Percentiles rank a stretch among this genome's conserved stretches.
Conservation (phyloP, 2,888 invertebrate species). For the Amblyteles armatorius region DNA sequence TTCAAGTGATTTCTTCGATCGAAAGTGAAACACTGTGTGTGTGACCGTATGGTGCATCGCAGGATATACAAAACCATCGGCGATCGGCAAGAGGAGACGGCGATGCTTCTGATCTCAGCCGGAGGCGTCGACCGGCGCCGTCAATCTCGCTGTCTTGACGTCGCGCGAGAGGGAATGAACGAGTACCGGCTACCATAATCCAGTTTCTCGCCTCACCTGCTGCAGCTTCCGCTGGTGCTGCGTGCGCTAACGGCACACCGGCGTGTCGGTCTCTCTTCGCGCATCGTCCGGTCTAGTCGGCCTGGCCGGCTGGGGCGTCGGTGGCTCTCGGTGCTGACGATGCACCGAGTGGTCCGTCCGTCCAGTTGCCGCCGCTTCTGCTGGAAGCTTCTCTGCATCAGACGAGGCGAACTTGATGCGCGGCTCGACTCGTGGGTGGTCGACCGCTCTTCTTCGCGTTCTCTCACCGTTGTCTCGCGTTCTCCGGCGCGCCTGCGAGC, state of each 20-base stretch:
- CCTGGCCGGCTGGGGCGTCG: slow-evolving; percentile 70
- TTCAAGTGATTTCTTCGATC: background rate
- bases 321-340: slow-evolving; percentile 46
- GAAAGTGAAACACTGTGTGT: background rate
- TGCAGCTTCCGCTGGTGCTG: slow-evolving; percentile 18
- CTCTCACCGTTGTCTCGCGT: background rate
- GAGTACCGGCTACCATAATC: slow-evolving; percentile 68
- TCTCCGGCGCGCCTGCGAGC: slow-evolving; percentile 70
- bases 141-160: slow-evolving; percentile 65
- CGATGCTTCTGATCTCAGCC: slow-evolving; percentile 53
- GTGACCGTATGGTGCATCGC: background rate
- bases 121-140: slow-evolving; percentile 68
- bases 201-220: slow-evolving; percentile 69
- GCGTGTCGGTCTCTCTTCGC: slow-evolving; percentile 66
- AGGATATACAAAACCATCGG: background rate
- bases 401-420: slow-evolving; percentile 63
- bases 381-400: slow-evolving; percentile 43
- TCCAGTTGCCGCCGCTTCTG: slow-evolving; percentile 8
- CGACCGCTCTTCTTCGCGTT: slow-evolving; percentile 66
- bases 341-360: slow-evolving; percentile 37
- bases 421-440: slow-evolving; percentile 78
- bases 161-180: slow-evolving; percentile 67
- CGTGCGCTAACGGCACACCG: slow-evolving; percentile 48
- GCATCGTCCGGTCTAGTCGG: slow-evolving; percentile 71
- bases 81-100: slow-evolving; percentile 40